Evolutionary conservation across 2,888 invertebrate species (phyloP).

Genomic region (Drosophila anomelani): DNA sequence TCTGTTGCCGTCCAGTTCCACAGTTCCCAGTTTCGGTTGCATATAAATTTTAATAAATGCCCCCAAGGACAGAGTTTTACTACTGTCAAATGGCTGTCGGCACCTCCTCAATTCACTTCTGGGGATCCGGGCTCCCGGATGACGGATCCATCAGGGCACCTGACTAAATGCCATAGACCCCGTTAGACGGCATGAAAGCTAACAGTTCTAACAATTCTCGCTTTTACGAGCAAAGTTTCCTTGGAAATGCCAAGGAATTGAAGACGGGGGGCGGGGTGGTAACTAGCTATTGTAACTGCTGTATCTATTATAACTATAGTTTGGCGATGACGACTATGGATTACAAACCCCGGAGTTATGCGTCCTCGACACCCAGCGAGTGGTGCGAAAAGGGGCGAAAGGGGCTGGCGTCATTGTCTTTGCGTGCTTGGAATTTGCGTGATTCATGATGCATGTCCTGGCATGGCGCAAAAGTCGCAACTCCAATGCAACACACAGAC

Average conservation of each 20-base stretch:
- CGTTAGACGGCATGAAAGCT: slow-evolving; percentile 27
- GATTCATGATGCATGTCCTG: slow-evolving; percentile 59
- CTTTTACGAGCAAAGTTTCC: slow-evolving; percentile 72
- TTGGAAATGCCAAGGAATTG: slow-evolving; percentile 67
- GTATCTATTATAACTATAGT: slow-evolving; percentile 57
- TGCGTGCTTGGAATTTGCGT: slow-evolving; percentile 58
- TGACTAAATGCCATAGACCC: slow-evolving; percentile 39
- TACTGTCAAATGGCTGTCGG: slow-evolving; percentile 49
- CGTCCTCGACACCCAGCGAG: slow-evolving; percentile 63
- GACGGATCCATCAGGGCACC: slow-evolving; percentile 18
- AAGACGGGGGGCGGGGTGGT: background rate
- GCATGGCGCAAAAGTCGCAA: slow-evolving; percentile 32
- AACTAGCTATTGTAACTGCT: slow-evolving; percentile 18
- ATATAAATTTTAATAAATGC: slow-evolving; percentile 50
- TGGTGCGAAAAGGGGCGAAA: slow-evolving; percentile 53
- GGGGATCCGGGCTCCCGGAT: slow-evolving; percentile 12
- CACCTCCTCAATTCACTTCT: slow-evolving; percentile 33
- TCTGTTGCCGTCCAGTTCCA: slow-evolving; percentile 22
- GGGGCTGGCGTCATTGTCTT: slow-evolving; percentile 67
- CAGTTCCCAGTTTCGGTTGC: slow-evolving; percentile 21
- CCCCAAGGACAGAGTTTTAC: slow-evolving; percentile 42
- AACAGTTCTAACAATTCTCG: slow-evolving; percentile 46
- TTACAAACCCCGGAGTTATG: slow-evolving; percentile 41
- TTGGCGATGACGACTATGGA: slow-evolving; percentile 40
- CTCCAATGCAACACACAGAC: slow-evolving; percentile 37